Percentiles rank a stretch among this genome's conserved stretches.
Conservation (phyloP, 2,888 invertebrate species). For the Odontocolon sp. region DNA sequence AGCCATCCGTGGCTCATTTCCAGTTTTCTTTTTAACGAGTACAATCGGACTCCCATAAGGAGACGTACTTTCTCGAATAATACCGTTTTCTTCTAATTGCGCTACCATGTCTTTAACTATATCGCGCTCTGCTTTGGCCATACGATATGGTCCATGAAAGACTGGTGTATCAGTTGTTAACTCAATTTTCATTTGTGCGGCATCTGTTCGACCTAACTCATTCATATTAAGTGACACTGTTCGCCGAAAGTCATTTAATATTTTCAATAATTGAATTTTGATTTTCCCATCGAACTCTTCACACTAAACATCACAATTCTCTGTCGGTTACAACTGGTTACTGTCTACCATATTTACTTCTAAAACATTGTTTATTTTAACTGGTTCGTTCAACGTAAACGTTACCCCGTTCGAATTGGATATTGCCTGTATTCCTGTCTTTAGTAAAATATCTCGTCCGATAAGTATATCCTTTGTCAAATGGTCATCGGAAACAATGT, state of each 20-base stretch:
- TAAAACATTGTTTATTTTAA: background rate
- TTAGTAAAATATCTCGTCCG: conserved; percentile 12
- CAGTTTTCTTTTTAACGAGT: conserved; percentile 65
- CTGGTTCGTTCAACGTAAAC: background rate
- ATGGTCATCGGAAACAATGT: conserved; percentile 25
- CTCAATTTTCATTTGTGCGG: conserved; percentile 60
- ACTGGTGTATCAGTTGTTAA: conserved; percentile 53
- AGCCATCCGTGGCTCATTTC: conserved; percentile 61
- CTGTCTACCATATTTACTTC: background rate
- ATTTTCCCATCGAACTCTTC: background rate
- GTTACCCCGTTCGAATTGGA: background rate
- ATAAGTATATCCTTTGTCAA: conserved; percentile 15
- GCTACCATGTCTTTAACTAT: conserved; percentile 52
- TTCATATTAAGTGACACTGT: background rate
- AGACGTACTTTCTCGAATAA: conserved; percentile 59
- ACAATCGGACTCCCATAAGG: conserved; percentile 66
- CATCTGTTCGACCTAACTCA: conserved; percentile 23
- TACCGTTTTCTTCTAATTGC: conserved; percentile 54
- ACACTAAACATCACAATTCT: background rate
- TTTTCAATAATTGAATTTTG: background rate
- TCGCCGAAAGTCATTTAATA: background rate
- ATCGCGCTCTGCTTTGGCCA: conserved; percentile 58
- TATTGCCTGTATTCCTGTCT: background rate
- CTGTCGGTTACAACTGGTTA: background rate
- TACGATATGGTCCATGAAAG: conserved; percentile 55